Evolutionary conservation across 2,888 invertebrate species (phyloP).

Genomic region (Cephus pygmeus): DNA sequence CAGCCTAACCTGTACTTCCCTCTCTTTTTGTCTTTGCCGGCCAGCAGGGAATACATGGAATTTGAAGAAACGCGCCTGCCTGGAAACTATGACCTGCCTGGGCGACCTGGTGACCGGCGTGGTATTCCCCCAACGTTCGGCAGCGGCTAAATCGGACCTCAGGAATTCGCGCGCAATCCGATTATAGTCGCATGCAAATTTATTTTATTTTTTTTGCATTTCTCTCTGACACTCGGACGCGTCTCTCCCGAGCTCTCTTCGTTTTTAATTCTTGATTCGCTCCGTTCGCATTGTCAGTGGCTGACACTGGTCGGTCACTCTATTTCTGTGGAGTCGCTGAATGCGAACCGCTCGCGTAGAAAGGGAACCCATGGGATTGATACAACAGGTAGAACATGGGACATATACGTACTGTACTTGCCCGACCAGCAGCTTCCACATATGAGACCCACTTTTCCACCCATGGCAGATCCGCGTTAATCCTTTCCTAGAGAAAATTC

Average conservation of each 20-base stretch:
- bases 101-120: neutral
- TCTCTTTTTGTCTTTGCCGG: neutral
- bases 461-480: constrained; percentile 42
- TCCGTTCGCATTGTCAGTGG: too few species aligned
- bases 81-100: neutral
- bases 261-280: neutral
- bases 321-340: neutral
- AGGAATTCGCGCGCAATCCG: neutral
- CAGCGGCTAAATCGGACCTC: neutral
- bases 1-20: neutral
- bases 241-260: neutral
- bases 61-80: neutral
- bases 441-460: constrained; percentile 64
- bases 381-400: neutral
- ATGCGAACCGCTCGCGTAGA: neutral
- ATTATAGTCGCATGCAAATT: neutral
- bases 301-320: too few species aligned
- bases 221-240: neutral
- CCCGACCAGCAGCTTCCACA: constrained; percentile 65
- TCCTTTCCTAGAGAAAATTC: constrained; percentile 7
- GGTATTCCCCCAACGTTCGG: neutral
- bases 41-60: neutral
- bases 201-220: neutral
- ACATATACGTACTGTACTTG: constrained; percentile 57
- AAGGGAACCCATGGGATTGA: neutral